Evolutionary conservation across 2,888 invertebrate species (phyloP), one percentile per base, ranked within the genome.

Genomic region (Celastrina argiolus): DNA sequence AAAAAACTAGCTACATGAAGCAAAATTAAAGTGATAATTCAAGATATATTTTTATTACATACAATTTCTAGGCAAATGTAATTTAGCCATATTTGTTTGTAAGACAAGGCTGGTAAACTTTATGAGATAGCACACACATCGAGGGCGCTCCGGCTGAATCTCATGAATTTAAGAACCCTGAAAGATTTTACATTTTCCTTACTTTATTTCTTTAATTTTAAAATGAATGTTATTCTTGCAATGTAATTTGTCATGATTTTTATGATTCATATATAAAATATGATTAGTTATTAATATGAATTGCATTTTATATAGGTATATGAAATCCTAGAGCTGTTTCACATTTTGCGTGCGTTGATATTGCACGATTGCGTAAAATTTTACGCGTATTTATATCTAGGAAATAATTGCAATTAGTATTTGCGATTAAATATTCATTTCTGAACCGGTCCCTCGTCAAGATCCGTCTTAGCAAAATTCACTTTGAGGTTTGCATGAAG

Each of bases 401-500:
- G n/a, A n/a, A 12, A 51, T 51, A 12, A 59, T 36, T 59, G 16
- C n/a, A 31, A 59, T 59, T 36, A 59, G 18, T 59, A 59, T 59
- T 7, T 18, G 16, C 12, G 31, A 59, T 59, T 59, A 36, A 59
- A 36, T 59, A 59, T 59, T 59, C 12, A 59, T 36, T 59, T 59
- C 59, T 59, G 34, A 16, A 8, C 22, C 34, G 59, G 59, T 59
- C 36, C 59, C 59, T 59, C 59, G 22, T 59, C 34, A 59, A 36
- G 36, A 34, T 36, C 36, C 18, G 36, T 59, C 59, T 59, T 12
- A 59, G 34, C 36, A 22, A 36, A 34, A 59, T 59, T 59, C 34
- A 36, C 59, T 59, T 59, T 59, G 59, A 59, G 59, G 59, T 59
- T n/a, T 16, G 58, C 31, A 58, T 31, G 58, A 18, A 58, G 16